phyloP scores from a whole-genome alignment of 2,888 invertebrate species.

The Scaptodrosophila latifasciaeformis region DNA sequence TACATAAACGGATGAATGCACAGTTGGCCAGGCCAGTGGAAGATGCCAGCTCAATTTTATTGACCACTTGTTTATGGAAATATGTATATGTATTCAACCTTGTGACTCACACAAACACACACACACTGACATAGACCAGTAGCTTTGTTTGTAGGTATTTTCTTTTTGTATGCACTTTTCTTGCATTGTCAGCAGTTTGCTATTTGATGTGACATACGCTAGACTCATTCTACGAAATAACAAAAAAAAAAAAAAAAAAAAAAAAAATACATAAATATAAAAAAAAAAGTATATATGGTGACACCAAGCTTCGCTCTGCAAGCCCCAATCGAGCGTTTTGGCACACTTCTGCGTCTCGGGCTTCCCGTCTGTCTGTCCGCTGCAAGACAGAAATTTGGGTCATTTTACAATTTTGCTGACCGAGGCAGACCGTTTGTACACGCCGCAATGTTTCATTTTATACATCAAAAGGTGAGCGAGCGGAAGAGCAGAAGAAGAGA shows the following conservation, averaged over 20 bases:
- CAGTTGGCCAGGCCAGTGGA: not conserved
- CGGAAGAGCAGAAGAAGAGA: no score
- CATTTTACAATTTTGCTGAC: constrained; percentile 66
- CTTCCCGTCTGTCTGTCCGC: constrained; percentile 14
- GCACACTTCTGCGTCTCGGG: constrained; percentile 58
- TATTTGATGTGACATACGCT: constrained; percentile 28
- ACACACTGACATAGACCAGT: no score
- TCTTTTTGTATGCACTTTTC: constrained; percentile 32
- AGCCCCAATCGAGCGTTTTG: constrained; percentile 35
- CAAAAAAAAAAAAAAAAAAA: no score
- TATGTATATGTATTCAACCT: not conserved
- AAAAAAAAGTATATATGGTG: no score
- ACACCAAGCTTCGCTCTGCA: constrained; percentile 31
- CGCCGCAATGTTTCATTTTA: constrained; percentile 34
- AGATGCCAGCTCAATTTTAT: not conserved
- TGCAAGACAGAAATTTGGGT: constrained; percentile 53
- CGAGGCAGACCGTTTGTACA: constrained; percentile 41
- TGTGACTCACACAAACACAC: no score
- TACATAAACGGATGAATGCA: no score
- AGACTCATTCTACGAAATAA: no score
- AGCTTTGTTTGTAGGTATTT: not conserved
- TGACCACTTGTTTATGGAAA: constrained; percentile 5
- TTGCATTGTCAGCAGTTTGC: constrained; percentile 66
- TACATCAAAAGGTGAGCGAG: no score
- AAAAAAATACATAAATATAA: no score